Evolutionary conservation across 2,888 invertebrate genomes (phyloP).

Genomic region (Heliconius ismenius): DNA sequence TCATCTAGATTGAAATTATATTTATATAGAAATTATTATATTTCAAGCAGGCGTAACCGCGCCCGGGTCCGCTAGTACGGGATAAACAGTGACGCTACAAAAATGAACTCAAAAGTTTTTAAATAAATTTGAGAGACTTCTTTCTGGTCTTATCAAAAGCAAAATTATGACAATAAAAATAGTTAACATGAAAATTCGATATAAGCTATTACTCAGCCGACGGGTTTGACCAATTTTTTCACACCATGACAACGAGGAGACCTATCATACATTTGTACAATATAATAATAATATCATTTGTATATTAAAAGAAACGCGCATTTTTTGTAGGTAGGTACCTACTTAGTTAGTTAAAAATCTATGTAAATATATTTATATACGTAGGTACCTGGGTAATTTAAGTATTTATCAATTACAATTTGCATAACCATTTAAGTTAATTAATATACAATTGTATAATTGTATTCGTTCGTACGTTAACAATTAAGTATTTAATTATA

Average conservation of each 20-base stretch:
- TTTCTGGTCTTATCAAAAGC: background rate
- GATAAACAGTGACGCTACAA: no score
- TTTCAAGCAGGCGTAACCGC: no score
- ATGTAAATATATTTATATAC: background rate
- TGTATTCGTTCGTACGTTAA: background rate
- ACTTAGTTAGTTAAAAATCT: background rate
- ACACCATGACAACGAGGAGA: background rate
- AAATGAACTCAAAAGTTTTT: no score
- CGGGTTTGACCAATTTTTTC: background rate
- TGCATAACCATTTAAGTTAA: background rate
- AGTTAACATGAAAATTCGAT: background rate
- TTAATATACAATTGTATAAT: slow-evolving; percentile 7
- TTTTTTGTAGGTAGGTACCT: background rate
- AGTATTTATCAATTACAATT: slow-evolving; percentile 1
- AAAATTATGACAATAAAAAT: background rate
- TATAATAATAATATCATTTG: background rate
- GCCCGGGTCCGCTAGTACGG: no score
- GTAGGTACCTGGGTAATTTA: background rate
- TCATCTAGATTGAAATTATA: no score
- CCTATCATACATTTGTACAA: background rate
- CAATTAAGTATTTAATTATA: slow-evolving; percentile 6
- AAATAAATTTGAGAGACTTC: background rate
- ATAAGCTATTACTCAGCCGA: background rate
- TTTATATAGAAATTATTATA: no score
- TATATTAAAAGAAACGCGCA: background rate